Evolutionary conservation across 2,888 invertebrate genomes (phyloP), one percentile per base, ranked within the genome.

Genomic region (Graphium colonna): DNA sequence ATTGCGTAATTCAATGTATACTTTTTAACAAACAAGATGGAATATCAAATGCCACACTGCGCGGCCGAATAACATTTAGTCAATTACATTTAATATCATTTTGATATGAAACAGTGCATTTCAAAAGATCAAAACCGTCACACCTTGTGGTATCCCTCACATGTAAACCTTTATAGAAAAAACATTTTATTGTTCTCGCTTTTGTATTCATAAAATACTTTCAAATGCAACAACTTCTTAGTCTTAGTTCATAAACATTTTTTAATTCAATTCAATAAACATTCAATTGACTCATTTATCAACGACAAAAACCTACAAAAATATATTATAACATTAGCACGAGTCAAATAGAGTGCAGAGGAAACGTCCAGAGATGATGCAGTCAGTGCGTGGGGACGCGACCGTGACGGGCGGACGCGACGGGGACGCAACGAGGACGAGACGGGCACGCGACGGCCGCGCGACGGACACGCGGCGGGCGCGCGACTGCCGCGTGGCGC

Each of bases 201-300:
- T 53, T 84, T 82, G 85, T 85, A 86, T 86, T 74, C 84, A 82
- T 84, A 87, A 86, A 86, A 87, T 86, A 87, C 88, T 84, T 87
- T 86, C 82, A 88, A 88, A 89, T 89, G 88, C 88, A 88, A 89
- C 87, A 89, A 89, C 83, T 82, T 82, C 85, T 86, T 87, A 87
- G 77, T 83, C 85, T 86, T 87, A 87, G 66, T 79, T 81, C 83
- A 85, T 86, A 85, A 85, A 87, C 83, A 83, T 86, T 82, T 39
- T 82, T 84, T 79, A 75, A 72, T 80, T 85, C 79, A 82, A 83
- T 87, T 85, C 81, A 82, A 75, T 87, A 85, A 88, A 85, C 85
- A 85, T 87, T 84, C 86, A 88, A 88, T 88, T 88, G 88, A 88
- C 88, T 85, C 84, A 84, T 80, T 79, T 85, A 86, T 84, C 85